Evolutionary conservation across 2,888 invertebrate genomes (phyloP).

Genomic region (Amorpha juglandis): DNA sequence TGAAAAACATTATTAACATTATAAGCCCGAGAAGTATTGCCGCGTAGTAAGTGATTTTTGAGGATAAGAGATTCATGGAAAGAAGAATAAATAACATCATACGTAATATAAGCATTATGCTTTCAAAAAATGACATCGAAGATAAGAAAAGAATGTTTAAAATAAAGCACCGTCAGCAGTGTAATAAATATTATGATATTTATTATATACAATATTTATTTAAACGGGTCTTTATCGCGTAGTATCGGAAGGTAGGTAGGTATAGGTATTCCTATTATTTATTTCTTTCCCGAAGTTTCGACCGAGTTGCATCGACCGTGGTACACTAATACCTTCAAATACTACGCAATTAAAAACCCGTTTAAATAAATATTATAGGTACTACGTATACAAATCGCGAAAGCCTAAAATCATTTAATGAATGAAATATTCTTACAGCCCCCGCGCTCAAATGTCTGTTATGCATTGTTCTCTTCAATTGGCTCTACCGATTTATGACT

Average conservation of each 20-base stretch:
- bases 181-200: no score
- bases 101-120: background rate
- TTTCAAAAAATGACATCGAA: background rate
- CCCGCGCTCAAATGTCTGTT: constrained; percentile 9
- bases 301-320: no score
- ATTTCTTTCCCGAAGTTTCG: no score
- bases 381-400: no score
- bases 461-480: constrained; percentile 23
- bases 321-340: no score
- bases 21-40: constrained; percentile 43
- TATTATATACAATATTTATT: no score
- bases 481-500: constrained; percentile 21
- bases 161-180: background rate
- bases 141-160: background rate
- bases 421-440: background rate
- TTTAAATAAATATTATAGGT: no score
- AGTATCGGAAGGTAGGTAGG: no score
- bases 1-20: constrained; percentile 38
- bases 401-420: no score
- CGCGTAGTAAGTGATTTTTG: constrained; percentile 24
- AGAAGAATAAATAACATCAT: background rate
- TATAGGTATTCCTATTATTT: no score
- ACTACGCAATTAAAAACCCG: no score
- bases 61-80: background rate
- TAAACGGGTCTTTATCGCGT: no score